Base-by-base conservation (phyloP, 2,888 invertebrate genomes). In the Cosmia trapezina region DNA sequence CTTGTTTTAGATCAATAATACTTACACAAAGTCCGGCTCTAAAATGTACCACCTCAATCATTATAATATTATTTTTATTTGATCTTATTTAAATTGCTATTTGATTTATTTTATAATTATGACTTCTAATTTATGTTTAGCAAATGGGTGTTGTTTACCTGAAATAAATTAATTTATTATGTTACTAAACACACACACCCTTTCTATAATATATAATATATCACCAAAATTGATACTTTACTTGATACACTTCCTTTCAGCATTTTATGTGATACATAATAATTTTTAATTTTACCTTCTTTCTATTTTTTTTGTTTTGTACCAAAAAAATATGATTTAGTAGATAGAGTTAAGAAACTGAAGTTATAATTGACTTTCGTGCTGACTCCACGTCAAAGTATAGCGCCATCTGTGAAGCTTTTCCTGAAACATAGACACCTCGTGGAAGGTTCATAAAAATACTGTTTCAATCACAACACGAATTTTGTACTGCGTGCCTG, bases 371-470 rank as follows among this genome's bases (percentile, higher is more conserved):
- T 54, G 19, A 3, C 6, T 76, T 66, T 49, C 9, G 11, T 76
- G 65, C 14, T 65, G 14, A 56, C 33, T 11, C 17, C 45, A 37
- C n/a, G 12, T 22, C 14, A 8, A 41, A 54, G 19, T 22, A 67
- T 28, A 54, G 43, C 61, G 47, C 49, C 60, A 53, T 54, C 69
- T 75, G 19, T 65, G 28, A 22, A 51, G 4, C 28, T n/a, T 57
- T 41, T 49, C 41, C 49, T 59, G 57, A 75, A 78, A 54, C 45
- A 33, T 28, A 28, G 12, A 62, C 37, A n/a, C 11, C 11, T 37
- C 37, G 4, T 41, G 17, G 17, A 37, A 0, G 3, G 2, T 45
- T 51, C n/a, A 45, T 53, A 33, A n/a, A 72, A 71, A 71, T 54
- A 41, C n/a, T 54, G 9, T 70, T 41, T n/a, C 14, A 47, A 47